Base-by-base conservation (phyloP, 1,140 invertebrate species). In the Stegodyphus mimosarum region DNA sequence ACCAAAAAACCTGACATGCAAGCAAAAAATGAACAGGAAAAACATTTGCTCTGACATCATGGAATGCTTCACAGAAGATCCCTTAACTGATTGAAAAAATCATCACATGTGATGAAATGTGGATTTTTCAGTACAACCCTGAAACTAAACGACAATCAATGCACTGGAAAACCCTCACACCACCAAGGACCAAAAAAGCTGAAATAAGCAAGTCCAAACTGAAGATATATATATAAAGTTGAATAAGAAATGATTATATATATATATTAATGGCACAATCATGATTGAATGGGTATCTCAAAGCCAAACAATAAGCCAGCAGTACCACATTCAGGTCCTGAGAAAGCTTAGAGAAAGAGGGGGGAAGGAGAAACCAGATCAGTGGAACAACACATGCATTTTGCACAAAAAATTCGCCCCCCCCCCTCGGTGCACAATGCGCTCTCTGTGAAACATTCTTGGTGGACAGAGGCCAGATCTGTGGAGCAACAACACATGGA, bases 101-200 rank as follows among this genome's bases (percentile, higher is more conserved):
- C 1, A 66, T 86, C 15, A 60, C 76, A 67, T 72, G 67, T 81
- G 76, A 69, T 69, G 69, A 85, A 78, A 51, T 63, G 5, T 79
- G 75, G 78, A 66, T 83, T 72, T 86, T 83, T 72, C 50, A 60
- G 11, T 72, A 86, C 60, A 52, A 86, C 78, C 77, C 85, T 51
- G 78, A 86, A 83, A 83, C 85, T 17, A 86, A 86, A 74, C 79
- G 17, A 13, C 79, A 86, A 83, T 70, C 18, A 48, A 63, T 52
- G 60, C 78, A 74, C 11, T 83, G 78, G 63, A 81, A 71, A 10
- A 73, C 53, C 50, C 15, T 52, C 55, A 70, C 79, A 33, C 70
- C 52, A 71, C 79, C 7, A 66, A 71, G 53, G 52, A 5, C 66
- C 11, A 71, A 81, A 81, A 81, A 71, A 53, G 66, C n/a, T 70